These are phyloP conservation scores for Oeneis ivallda DNA, from an alignment of 2,888 invertebrate species.

Conservation along the genomic window DNA sequence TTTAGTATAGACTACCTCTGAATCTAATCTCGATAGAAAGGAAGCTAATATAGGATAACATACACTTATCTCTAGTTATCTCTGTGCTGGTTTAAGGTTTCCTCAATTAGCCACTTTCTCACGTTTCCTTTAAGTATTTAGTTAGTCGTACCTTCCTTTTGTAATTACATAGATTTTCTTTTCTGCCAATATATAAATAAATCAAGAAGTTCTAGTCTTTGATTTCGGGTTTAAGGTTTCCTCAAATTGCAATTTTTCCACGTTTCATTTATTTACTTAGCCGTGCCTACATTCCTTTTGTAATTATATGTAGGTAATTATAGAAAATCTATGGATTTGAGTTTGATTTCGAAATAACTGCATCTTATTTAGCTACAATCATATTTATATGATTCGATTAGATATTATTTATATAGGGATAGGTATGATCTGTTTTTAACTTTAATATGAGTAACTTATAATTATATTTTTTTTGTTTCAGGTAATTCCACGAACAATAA, in stretches of 20 bases:
- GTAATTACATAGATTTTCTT: background rate
- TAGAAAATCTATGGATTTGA: no score
- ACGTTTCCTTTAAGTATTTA: conserved; percentile 12
- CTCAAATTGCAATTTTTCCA: no score
- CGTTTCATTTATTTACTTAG: no score
- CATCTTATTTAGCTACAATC: no score
- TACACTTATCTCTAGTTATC: conserved; percentile 29
- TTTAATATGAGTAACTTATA: background rate
- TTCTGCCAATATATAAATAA: background rate
- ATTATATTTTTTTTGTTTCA: conserved; percentile 26
- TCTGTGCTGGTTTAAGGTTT: conserved; percentile 23
- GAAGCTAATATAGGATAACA: conserved; percentile 30
- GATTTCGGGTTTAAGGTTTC: no score
- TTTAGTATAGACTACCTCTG: conserved; percentile 13
- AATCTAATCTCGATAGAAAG: conserved; percentile 27
- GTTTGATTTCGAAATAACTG: background rate
- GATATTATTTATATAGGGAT: no score
- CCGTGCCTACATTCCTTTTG: no score
- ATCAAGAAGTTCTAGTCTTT: background rate
- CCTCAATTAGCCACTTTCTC: conserved; percentile 30
- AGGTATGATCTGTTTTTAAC: no score
- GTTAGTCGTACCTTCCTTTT: background rate
- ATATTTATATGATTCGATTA: no score
- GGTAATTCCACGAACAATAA: conserved; percentile 25
- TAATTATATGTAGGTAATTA: no score